phyloP scores from a whole-genome alignment of 2,113 vertebrate species.

The Leptocoma aspasia region DNA sequence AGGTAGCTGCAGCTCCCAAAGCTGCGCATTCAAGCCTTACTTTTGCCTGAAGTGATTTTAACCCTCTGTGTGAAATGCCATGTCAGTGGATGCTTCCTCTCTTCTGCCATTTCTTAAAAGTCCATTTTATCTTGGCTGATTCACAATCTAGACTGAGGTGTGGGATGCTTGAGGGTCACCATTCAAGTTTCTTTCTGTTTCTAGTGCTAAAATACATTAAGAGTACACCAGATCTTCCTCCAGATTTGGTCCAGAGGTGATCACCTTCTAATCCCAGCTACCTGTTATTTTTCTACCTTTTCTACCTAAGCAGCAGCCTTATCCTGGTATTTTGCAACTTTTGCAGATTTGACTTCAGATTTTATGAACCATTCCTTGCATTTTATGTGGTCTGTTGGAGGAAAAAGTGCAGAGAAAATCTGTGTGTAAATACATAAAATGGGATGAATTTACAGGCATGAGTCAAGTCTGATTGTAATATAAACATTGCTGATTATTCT shows the following conservation, averaged over 20 bases:
- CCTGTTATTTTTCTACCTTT: background rate
- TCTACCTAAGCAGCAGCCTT: background rate
- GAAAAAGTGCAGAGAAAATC: background rate
- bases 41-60: background rate
- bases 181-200: background rate
- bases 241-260: background rate
- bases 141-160: background rate
- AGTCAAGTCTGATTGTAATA: conserved; percentile 8
- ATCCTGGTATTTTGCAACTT: background rate
- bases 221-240: background rate
- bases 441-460: background rate
- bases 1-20: background rate
- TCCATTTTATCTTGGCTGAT: background rate
- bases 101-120: background rate
- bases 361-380: background rate
- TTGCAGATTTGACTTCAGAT: background rate
- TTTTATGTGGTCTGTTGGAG: background rate
- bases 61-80: background rate
- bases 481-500: conserved; percentile 41
- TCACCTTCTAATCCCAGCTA: background rate
- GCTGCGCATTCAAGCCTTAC: background rate
- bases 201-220: background rate
- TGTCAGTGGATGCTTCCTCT: background rate
- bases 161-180: background rate
- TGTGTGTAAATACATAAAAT: background rate